Base-by-base conservation (phyloP, 2,888 invertebrate genomes). In the Cerastis rubricosa region DNA sequence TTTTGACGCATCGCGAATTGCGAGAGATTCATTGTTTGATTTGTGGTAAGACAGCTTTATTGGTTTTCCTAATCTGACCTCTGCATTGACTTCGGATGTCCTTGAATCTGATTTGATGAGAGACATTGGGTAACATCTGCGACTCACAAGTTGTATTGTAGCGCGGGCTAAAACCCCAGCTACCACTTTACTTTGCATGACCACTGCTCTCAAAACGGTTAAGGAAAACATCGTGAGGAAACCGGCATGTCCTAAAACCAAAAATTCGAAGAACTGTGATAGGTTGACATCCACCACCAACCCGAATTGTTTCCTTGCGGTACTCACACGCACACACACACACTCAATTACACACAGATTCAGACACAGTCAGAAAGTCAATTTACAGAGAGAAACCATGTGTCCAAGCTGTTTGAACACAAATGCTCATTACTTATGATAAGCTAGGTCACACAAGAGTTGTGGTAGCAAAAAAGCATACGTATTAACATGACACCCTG, bases 1-100 rank as follows among this genome's bases (percentile, higher is more conserved):
- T 25, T 25, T 64, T 17, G 64, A 64, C 43, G 25, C 64, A 43
- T 64, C 64, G 43, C 49, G 66, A 49, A 65, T 78, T 25, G 43
- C 7, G 25, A 45, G 11, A n/a, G 25, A 70, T 43, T n/a, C 59
- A 49, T 72, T 70, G 73, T 78, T 71, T 78, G 47, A 25, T 54
- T 65, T 7, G 40, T 9, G 22, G 1, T 40, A 35, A 70, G 49
- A 54, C 69, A 22, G 43, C 8, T 43, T 29, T 66, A 67, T n/a
- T 43, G 49, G 14, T 65, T 65, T 47, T 54, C 45, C 17, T 51
- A 12, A 35, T 35, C 22, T 61, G 76, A 51, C 61, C 49, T 76
- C n/a, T 74, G 9, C 19, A 0, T 29, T 43, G 35, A 35, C 35
- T 35, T 35, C 35, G 4, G 4, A 3, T 54, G 43, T 29, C 29